Percentiles rank a stretch among this genome's conserved stretches.
These are phyloP conservation scores for Agrochola macilenta DNA, from an alignment of 2,888 invertebrate genomes.

Conservation along the genomic window DNA sequence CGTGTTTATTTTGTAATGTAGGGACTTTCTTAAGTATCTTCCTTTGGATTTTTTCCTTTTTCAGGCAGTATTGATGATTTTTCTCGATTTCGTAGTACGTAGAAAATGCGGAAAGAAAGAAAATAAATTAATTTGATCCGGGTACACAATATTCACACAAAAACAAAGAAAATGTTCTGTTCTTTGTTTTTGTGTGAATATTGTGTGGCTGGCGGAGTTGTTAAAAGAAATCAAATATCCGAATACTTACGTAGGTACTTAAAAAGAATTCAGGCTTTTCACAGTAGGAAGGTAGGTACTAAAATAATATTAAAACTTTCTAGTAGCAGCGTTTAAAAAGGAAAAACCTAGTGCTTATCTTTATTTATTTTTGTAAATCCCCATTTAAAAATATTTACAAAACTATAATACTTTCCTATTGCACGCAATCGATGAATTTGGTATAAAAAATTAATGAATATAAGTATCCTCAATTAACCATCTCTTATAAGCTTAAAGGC, in stretches of 20 bases:
- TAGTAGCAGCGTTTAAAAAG: background rate
- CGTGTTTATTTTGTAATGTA: conserved; percentile 23
- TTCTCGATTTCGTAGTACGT: background rate
- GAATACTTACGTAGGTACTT: background rate
- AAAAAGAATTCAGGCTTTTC: no score
- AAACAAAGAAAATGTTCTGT: no score
- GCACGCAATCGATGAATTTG: background rate
- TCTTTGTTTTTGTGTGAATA: no score
- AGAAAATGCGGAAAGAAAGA: background rate
- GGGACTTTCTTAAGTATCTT: background rate
- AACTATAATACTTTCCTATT: background rate
- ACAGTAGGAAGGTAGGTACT: background rate
- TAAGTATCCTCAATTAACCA: background rate
- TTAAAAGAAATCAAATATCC: background rate
- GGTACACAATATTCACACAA: no score
- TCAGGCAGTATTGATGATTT: background rate
- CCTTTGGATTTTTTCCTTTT: background rate
- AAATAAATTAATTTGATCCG: no score
- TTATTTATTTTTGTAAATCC: no score
- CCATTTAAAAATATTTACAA: background rate
- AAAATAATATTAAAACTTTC: background rate
- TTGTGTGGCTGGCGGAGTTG: background rate
- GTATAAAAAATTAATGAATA: background rate
- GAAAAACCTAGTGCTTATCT: background rate
- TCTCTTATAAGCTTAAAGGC: conserved; percentile 8